A percentile compares a stretch with the other conserved stretches of the same genome.
phyloP scores from a whole-genome alignment of 2,113 vertebrate genomes.

The Monarcha castaneiventris region DNA sequence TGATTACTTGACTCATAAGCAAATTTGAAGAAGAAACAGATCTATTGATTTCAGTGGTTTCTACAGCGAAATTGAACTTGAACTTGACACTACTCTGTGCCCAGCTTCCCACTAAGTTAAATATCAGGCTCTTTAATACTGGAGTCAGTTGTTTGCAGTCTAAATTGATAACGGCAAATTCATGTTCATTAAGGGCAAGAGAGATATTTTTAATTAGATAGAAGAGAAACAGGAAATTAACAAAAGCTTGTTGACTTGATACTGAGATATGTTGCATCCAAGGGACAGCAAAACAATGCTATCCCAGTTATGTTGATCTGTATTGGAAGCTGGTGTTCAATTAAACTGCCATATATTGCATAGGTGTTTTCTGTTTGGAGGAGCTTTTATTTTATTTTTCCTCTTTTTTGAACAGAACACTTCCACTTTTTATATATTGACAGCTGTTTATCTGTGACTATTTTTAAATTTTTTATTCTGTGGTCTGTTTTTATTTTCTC shows the following conservation, averaged over 20 bases:
- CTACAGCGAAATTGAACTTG: not conserved
- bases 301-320: not conserved
- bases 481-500: not conserved
- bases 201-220: constrained; percentile 30
- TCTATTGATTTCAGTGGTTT: not conserved
- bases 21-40: not conserved
- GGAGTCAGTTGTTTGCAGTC: not conserved
- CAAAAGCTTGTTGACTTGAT: not conserved
- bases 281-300: not conserved
- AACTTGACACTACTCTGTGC: not conserved
- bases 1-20: not conserved
- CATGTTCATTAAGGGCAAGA: not conserved
- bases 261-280: not conserved
- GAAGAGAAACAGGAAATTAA: constrained; percentile 54
- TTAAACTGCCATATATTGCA: not conserved
- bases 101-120: not conserved
- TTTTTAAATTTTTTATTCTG: not conserved
- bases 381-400: not conserved
- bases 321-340: not conserved
- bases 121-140: not conserved
- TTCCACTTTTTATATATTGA: not conserved
- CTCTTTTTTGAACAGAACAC: not conserved
- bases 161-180: not conserved
- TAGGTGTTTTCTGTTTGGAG: not conserved
- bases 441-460: not conserved